Conservation (phyloP, 2,888 invertebrate species). For the Drosophila mayaguana region DNA sequence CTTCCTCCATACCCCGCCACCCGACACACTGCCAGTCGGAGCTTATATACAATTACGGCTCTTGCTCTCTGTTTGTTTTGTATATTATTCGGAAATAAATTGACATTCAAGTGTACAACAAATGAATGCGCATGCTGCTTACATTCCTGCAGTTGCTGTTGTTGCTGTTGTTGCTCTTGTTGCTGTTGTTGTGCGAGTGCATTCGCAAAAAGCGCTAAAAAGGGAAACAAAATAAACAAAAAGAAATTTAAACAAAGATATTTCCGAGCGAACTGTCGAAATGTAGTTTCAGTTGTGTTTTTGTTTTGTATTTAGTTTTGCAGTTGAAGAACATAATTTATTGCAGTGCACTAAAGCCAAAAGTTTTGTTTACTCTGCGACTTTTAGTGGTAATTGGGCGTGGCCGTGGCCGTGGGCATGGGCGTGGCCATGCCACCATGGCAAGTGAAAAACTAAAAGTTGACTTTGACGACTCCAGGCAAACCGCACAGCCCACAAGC, state of each 20-base stretch:
- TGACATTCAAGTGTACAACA: conserved; percentile 69
- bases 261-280: conserved; percentile 27
- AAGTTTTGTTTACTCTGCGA: conserved; percentile 60
- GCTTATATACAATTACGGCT: conserved; percentile 9
- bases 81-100: conserved; percentile 52
- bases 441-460: conserved; percentile 36
- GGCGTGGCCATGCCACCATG: conserved; percentile 15
- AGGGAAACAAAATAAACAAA: too few relatives aligned
- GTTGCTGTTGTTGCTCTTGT: conserved; percentile 14
- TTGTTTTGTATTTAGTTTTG: conserved; percentile 64
- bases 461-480: conserved; percentile 36
- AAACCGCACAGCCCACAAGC: conserved; percentile 42
- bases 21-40: conserved; percentile 4
- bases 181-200: background rate
- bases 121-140: conserved; percentile 36
- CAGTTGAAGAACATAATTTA: conserved; percentile 73
- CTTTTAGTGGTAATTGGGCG: conserved; percentile 26
- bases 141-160: conserved; percentile 10
- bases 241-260: conserved; percentile 23
- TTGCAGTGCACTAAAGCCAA: conserved; percentile 49
- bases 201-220: conserved; percentile 24
- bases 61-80: conserved; percentile 36
- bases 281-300: conserved; percentile 50
- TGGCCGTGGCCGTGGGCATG: conserved; percentile 26
- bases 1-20: background rate